Evolutionary conservation across 2,113 vertebrate species (phyloP), one percentile per base, ranked within the genome.

Genomic region (Mastomys natalensis): DNA sequence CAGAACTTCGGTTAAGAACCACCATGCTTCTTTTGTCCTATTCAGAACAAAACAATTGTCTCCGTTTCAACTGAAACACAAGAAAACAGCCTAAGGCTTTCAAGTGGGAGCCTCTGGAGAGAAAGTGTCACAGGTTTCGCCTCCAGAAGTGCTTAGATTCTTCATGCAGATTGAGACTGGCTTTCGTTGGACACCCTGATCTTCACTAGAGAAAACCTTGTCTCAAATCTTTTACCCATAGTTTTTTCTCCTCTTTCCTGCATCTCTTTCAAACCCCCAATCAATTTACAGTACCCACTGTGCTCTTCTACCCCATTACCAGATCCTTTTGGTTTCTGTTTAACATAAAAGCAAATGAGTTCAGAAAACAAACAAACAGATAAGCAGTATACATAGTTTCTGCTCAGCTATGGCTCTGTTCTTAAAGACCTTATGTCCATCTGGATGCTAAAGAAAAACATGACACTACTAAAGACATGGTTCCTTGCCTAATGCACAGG

Each of bases 41-140:
- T 97, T 98, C 97, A 97, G 98, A 98, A 98, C 97, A 98, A 98
- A 98, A 98, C 95, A 62, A 51, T 90, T 96, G 72, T 88, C 73
- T 73, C 77, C 31, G 88, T 85, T 84, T 37, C 22, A 96, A 90
- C n/a, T 3, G 31, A 89, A 98, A 92, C 91, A 95, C 11, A 95
- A 96, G 90, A 97, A 96, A 97, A 96, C 34, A 88, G 48, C 64
- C 58, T 17, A 72, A 68, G 90, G 77, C 76, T 94, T 96, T 96
- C 94, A 96, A 93, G 88, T 22, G 94, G 66, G 40, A 95, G 87
- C 53, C 80, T 58, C 90, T 93, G 45, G 58, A 80, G 64, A 97
- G 40, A 95, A 97, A 92, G 53, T 37, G 90, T 80, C 70, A 93
- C n/a, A 95, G 3, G 34, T 81, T 92, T 82, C n/a, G 94, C 96